phyloP scores from a whole-genome alignment of 2,888 invertebrate genomes.

The Girardia tigrina region DNA sequence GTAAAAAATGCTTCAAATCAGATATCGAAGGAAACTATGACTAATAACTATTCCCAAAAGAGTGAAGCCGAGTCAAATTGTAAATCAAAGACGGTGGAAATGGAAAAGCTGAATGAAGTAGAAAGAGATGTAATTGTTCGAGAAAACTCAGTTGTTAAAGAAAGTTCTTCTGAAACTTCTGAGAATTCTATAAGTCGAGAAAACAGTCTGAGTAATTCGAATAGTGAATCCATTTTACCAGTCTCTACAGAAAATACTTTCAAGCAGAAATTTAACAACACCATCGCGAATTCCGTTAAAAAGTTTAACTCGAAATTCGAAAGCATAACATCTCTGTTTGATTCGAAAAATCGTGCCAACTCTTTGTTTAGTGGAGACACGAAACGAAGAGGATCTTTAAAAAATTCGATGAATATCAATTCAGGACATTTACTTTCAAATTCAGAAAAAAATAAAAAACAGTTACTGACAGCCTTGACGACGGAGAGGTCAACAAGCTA shows the following conservation, averaged over 20 bases:
- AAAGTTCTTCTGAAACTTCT: not conserved
- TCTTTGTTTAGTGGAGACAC: not conserved
- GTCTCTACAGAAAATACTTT: not conserved
- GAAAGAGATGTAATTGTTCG: no score
- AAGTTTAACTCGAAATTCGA: not conserved
- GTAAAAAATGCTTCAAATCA: no score
- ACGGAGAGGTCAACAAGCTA: not conserved
- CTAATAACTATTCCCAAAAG: not conserved
- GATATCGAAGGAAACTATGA: no score
- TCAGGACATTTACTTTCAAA: not conserved
- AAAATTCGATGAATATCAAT: constrained; percentile 1
- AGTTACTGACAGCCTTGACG: not conserved
- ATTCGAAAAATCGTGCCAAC: not conserved
- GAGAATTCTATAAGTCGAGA: not conserved
- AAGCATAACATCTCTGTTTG: constrained; percentile 1
- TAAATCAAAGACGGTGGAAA: not conserved
- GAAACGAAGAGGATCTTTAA: not conserved
- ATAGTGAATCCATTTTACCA: no score
- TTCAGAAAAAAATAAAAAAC: not conserved
- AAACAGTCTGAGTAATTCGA: no score
- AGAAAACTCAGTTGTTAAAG: not conserved
- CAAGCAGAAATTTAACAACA: not conserved
- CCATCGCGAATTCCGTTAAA: not conserved
- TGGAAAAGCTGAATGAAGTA: not conserved
- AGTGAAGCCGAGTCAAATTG: not conserved